Conservation (phyloP, 2,797 vertebrate species). For the Bovichtus variegatus region DNA sequence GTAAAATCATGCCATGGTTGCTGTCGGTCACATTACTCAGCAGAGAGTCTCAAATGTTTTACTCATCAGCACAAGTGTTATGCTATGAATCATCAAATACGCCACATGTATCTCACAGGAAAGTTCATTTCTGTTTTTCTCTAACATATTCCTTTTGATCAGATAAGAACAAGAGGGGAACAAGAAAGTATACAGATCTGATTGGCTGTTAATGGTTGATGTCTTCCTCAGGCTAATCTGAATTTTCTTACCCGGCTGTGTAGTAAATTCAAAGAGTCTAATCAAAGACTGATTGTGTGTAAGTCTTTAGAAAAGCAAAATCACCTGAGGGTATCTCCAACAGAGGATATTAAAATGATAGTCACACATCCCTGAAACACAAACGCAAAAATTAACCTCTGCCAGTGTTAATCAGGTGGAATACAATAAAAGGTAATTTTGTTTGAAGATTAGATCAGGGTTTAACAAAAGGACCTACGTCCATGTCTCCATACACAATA, state of each 20-base stretch:
- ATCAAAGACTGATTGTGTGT: neutral
- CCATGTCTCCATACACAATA: conserved; percentile 86
- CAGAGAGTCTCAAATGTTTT: conserved; percentile 6
- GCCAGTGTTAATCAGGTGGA: conserved; percentile 34
- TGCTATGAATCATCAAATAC: conserved; percentile 10
- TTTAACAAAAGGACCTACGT: conserved; percentile 75
- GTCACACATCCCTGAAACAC: conserved; percentile 86
- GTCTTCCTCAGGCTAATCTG: conserved; percentile 1
- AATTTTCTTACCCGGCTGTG: conserved; percentile 25
- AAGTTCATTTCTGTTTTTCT: neutral
- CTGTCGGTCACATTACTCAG: neutral
- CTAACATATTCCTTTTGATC: conserved; percentile 16
- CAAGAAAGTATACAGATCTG: neutral
- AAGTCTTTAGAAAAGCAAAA: conserved; percentile 38
- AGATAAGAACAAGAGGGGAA: conserved; percentile 23
- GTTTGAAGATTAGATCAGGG: conserved; percentile 23
- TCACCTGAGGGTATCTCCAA: conserved; percentile 87
- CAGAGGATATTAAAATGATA: conserved; percentile 84
- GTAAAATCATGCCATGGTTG: neutral
- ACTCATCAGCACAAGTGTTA: neutral
- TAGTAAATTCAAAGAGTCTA: conserved; percentile 23
- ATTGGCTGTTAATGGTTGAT: conserved; percentile 4
- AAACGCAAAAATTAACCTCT: conserved; percentile 46
- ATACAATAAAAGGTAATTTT: conserved; percentile 15
- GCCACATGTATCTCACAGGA: conserved; percentile 8